Percentiles rank a stretch among this genome's conserved stretches.
These are phyloP conservation scores for Sarotherodon lohbergeri DNA, from an alignment of 2,113 vertebrate species.

Conservation along the genomic window DNA sequence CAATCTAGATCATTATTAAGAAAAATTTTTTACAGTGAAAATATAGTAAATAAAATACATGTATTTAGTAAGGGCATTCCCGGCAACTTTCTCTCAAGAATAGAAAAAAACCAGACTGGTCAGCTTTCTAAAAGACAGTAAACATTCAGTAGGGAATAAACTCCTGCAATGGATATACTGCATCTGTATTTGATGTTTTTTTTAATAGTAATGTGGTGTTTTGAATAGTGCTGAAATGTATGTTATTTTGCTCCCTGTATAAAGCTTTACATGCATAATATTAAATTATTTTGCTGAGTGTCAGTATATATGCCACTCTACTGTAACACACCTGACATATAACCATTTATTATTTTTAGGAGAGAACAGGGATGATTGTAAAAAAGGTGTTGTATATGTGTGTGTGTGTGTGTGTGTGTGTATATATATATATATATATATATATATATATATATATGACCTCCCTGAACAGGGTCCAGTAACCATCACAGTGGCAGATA, in stretches of 20 bases:
- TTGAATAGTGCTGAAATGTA: neutral
- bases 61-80: neutral
- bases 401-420: rapidly evolving
- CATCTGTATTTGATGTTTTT: neutral
- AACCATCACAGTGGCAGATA: too few relatives aligned
- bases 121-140: neutral
- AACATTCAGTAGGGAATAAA: neutral
- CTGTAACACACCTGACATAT: neutral
- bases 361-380: neutral
- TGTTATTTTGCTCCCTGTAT: neutral
- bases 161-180: neutral
- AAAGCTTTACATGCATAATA: neutral
- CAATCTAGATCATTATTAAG: neutral
- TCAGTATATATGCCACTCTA: neutral
- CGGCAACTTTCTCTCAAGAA: neutral
- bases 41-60: neutral
- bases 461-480: too few relatives aligned
- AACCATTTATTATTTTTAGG: neutral
- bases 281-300: neutral
- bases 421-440: too few relatives aligned
- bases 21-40: too few relatives aligned
- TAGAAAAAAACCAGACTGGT: neutral
- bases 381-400: neutral
- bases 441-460: rapidly evolving
- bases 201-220: neutral